These are phyloP conservation scores for Oryzias javanicus DNA, from an alignment of 2,113 vertebrate species.

Conservation along the genomic window DNA sequence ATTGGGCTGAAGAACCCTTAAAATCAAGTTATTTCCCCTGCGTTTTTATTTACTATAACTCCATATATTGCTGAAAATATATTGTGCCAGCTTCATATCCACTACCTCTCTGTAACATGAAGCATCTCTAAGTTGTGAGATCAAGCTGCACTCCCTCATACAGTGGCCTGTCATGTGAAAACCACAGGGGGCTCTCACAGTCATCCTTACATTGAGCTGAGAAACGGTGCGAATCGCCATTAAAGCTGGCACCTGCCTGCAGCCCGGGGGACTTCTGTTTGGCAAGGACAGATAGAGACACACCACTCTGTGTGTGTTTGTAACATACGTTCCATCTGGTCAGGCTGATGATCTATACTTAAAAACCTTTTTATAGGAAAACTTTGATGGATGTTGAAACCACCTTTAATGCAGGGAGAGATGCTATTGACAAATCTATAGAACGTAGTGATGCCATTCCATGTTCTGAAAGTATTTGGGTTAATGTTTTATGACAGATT, in stretches of 20 bases:
- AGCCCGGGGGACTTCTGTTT: slow-evolving; percentile 46
- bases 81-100: not conserved
- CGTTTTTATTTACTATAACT: slow-evolving; percentile 11
- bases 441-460: slow-evolving; percentile 37
- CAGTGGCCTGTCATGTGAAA: slow-evolving; percentile 22
- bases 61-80: slow-evolving; percentile 13
- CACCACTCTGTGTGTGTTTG: slow-evolving; percentile 29
- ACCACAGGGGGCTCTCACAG: slow-evolving; percentile 26
- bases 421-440: slow-evolving; percentile 55
- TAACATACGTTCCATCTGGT: slow-evolving; percentile 49
- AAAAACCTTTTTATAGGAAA: slow-evolving; percentile 54
- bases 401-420: slow-evolving; percentile 41
- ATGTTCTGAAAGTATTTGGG: slow-evolving; percentile 30
- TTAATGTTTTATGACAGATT: slow-evolving; percentile 36
- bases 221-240: slow-evolving; percentile 41
- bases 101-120: slow-evolving; percentile 4
- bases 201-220: slow-evolving; percentile 14
- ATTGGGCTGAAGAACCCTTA: slow-evolving; percentile 32
- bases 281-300: slow-evolving; percentile 54
- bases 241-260: slow-evolving; percentile 46
- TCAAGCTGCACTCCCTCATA: slow-evolving; percentile 13
- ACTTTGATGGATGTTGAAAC: slow-evolving; percentile 51
- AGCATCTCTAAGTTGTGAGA: slow-evolving; percentile 12
- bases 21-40: slow-evolving; percentile 10
- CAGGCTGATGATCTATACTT: slow-evolving; percentile 21